Evolutionary conservation across 2,797 vertebrate genomes (phyloP), one percentile per base, ranked within the genome.

Genomic region (Allenopithecus nigroviridis): DNA sequence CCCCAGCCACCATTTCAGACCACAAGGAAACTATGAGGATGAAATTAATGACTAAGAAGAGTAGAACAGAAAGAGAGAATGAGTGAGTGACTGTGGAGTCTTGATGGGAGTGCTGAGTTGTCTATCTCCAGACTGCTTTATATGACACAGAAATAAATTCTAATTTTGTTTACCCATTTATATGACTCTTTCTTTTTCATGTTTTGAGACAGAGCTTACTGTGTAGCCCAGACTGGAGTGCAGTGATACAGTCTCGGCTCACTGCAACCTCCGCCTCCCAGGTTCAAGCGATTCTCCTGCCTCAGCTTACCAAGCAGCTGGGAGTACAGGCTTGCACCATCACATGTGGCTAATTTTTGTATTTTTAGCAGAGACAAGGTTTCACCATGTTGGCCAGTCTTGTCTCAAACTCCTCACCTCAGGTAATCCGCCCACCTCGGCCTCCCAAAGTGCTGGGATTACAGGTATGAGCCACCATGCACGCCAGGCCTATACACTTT

Each of bases 381-480:
- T 19, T 68, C 64, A n/a, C 16, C 33, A n/a, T 33, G 33, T 68
- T 68, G 33, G 7, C 64, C 16, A n/a, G 16, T 16, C 16, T 33
- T 7, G 33, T n/a, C 64, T 68, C 7, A 6, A 68, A 68, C 33
- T 19, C 64, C 30, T 68, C 16, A n/a, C 30, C 30, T n/a, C 64
- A n/a, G 64, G 64, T 8, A 19, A n/a, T n/a, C 64, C 0, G 0
- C 33, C 8, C 16, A 1, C 33, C 33, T 68, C 4, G 33, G 33
- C 64, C 64, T n/a, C 33, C 33, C 64, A 68, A n/a, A 68, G 33
- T n/a, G 33, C 64, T 68, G 64, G 33, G 64, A 68, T 33, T 68
- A n/a, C 33, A n/a, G 33, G 64, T 33, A 61, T 68, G 64, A 68
- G 64, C 64, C 64, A 68, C 33, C 12, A 61, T 30, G 55, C 5